phyloP scores from a whole-genome alignment of 1,140 invertebrate species.

The Euglossa dilemma region DNA sequence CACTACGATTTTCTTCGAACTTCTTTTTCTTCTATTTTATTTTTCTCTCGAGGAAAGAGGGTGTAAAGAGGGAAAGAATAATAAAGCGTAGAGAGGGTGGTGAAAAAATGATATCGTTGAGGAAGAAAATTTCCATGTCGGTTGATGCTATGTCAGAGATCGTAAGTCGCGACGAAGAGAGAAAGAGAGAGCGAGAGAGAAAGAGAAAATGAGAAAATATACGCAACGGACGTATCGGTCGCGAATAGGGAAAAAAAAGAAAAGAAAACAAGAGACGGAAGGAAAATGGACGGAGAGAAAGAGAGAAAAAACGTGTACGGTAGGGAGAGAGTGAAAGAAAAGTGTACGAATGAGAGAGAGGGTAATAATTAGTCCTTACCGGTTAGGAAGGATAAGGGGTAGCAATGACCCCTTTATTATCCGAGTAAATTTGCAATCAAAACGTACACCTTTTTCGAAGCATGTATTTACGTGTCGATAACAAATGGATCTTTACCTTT shows the following conservation, averaged over 20 bases:
- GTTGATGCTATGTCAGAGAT: background rate
- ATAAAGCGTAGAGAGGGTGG: background rate
- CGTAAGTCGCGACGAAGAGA: background rate
- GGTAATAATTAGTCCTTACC: background rate
- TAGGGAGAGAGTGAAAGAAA: background rate
- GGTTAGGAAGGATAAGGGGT: background rate
- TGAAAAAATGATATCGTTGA: background rate
- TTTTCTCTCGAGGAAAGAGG: constrained; percentile 7
- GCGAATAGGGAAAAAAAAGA: background rate
- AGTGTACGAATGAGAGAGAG: constrained; percentile 27
- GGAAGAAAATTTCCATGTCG: background rate
- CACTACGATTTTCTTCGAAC: constrained; percentile 36
- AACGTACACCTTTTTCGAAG: background rate
- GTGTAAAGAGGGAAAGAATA: background rate
- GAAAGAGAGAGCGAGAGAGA: background rate
- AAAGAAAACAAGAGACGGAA: background rate
- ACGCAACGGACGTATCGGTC: background rate
- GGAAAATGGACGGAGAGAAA: background rate
- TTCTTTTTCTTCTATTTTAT: constrained; percentile 57
- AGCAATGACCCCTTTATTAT: background rate
- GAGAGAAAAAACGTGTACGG: background rate
- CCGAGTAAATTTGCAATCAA: constrained; percentile 13
- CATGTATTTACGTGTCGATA: background rate
- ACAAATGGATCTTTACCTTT: background rate
- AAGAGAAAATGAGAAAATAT: background rate